Base-by-base conservation (phyloP, 2,113 vertebrate genomes). In the Sciurus niger region DNA sequence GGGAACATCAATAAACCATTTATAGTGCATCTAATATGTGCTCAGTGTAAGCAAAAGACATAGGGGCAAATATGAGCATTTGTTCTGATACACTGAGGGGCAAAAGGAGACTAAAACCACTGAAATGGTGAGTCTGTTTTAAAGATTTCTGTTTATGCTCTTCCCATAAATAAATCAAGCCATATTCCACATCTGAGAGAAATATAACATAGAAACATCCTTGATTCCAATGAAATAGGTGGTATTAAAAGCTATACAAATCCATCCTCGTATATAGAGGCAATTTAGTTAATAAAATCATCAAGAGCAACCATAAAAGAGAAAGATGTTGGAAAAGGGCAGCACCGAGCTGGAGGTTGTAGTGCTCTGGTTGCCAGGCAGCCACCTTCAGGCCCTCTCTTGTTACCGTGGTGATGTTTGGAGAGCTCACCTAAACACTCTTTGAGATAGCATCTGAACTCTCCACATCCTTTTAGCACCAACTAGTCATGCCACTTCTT, bases 351-450 rank as follows among this genome's bases (percentile, higher is more conserved):
- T 43, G 10, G 14, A 92, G 72, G 53, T 43, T 87, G n/a, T 84
- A 94, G 63, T 93, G 82, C 37, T 94, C 46, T 92, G 89, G 77
- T 96, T 97, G 85, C 92, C 82, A 96, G 89, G 96, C 92, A 97
- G 95, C 85, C 76, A 90, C 67, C 70, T 77, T 94, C 70, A 76
- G 76, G 74, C 53, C 87, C 55, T 92, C 51, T 77, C 72, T 95
- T 80, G 89, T 97, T 90, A 96, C 96, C 72, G 0, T 95, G 95
- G 94, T 96, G 95, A 94, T 94, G 58, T 63, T 92, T 92, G 74
- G 55, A 96, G 72, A 80, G 67, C 84, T 95, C 96, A 93, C 89
- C 63, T 84, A 92, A 94, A 94, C 89, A 96, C 55, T 86, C 68
- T 94, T 92, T 92, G 90, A 94, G 55, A 94, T 46, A 95, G n/a